phyloP scores from a whole-genome alignment of 2,888 invertebrate species.

The Pogonocherus hispidulus region DNA sequence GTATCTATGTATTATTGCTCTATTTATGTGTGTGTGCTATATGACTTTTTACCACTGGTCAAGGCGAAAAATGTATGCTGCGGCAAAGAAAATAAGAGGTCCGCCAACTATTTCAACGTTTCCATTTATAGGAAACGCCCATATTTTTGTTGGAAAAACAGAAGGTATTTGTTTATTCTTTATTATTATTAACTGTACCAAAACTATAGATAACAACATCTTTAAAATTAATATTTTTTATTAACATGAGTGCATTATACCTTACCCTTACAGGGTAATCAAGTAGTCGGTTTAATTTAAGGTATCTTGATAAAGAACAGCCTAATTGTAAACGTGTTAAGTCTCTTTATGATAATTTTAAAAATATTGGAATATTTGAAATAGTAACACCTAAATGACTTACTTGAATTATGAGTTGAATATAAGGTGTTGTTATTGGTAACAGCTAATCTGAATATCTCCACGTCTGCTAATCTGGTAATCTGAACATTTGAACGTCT shows the following conservation, averaged over 20 bases:
- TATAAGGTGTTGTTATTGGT: no score
- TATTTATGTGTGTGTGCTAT: slow-evolving; percentile 3
- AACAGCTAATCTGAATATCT: no score
- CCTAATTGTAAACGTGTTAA: no score
- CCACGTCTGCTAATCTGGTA: no score
- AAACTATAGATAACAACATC: no score
- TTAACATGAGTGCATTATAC: not conserved
- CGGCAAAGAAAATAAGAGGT: slow-evolving; percentile 48
- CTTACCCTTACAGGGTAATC: not conserved
- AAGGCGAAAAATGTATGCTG: slow-evolving; percentile 43
- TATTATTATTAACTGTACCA: not conserved
- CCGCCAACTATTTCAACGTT: slow-evolving; percentile 39
- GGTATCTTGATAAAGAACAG: no score
- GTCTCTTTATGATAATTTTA: no score
- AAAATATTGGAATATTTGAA: no score
- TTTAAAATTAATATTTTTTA: no score
- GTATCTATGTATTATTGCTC: not conserved
- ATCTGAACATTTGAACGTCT: no score
- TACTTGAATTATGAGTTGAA: no score
- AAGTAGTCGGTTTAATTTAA: not conserved
- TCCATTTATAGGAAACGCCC: slow-evolving; percentile 53
- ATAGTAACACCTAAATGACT: no score
- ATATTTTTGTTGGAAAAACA: slow-evolving; percentile 46
- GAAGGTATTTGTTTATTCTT: slow-evolving; percentile 44
- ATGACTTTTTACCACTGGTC: slow-evolving; percentile 42